A percentile compares a stretch with the other conserved stretches of the same genome.
Conservation (phyloP, 2,888 invertebrate genomes). For the Orthosia cruda region DNA sequence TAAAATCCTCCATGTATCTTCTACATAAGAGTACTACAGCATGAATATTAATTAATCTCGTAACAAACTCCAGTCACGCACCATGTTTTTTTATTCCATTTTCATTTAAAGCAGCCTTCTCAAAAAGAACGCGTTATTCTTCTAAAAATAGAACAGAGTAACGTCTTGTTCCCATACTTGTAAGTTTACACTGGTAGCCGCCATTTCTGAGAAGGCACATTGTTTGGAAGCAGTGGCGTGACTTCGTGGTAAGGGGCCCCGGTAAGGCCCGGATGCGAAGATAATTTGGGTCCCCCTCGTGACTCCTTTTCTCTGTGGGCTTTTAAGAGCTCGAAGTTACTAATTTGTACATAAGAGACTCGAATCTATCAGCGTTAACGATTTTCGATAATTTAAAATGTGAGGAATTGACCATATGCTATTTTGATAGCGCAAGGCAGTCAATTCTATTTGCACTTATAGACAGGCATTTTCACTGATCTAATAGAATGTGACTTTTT, state of each 20-base stretch:
- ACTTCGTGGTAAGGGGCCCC: no score
- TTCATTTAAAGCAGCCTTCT: slow-evolving; percentile 20
- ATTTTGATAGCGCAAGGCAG: no score
- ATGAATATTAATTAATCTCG: slow-evolving; percentile 42
- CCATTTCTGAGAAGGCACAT: slow-evolving; percentile 66
- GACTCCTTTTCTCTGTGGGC: no score
- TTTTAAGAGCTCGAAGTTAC: neutral
- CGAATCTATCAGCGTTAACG: no score
- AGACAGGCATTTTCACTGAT: no score
- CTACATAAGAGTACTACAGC: slow-evolving; percentile 9
- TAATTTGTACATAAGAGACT: neutral
- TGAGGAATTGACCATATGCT: no score
- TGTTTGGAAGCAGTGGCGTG: slow-evolving; percentile 39
- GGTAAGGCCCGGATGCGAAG: neutral
- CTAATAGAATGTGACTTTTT: no score
- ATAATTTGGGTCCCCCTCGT: neutral
- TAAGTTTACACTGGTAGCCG: slow-evolving; percentile 46
- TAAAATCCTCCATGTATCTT: neutral
- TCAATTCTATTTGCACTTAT: no score
- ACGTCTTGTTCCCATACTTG: slow-evolving; percentile 33
- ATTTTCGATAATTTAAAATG: no score
- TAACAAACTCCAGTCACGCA: slow-evolving; percentile 20
- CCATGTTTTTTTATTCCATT: slow-evolving; percentile 19
- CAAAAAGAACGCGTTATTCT: slow-evolving; percentile 36
- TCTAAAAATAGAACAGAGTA: slow-evolving; percentile 52